Base-by-base conservation (phyloP, 2,888 invertebrate genomes). In the Scaptodrosophila latifasciaeformis region DNA sequence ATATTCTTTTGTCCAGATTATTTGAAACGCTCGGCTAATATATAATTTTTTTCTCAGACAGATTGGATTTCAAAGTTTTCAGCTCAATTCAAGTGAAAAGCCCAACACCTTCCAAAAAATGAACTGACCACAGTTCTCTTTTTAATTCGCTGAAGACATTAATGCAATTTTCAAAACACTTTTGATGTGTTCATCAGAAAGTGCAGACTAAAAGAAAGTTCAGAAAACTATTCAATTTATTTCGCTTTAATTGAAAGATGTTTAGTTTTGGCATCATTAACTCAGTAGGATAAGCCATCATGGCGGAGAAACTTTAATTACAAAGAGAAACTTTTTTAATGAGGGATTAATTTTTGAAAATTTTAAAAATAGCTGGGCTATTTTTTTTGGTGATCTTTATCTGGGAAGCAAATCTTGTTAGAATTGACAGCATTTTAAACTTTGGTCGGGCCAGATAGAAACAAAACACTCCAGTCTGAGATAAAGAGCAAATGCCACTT, bases 381-480 rank as follows among this genome's bases (percentile, higher is more conserved):
- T n/a, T n/a, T n/a, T n/a, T n/a, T n/a, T 34, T 34, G 12, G 13
- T 40, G 69, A 67, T 68, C 54, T 54, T 80, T 76, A 81, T 82
- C 82, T 62, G 49, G 49, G 51, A 62, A 49, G 57, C 49, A 65
- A 62, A 83, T 83, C 82, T 81, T 81, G 82, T 82, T 82, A 77
- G 71, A 80, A 65, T 72, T 80, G 82, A 83, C 82, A 82, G 70
- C 69, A 62, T 67, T 79, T 81, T 68, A 34, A 81, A 79, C 77
- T 79, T 70, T 62, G 66, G 55, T 65, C 70, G 67, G 62, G 46
- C 52, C 35, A 55, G 56, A 35, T 48, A 59, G 55, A 62, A 47
- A 34, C 45, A 54, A 45, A 45, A 47, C 21, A 35, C 54, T 48
- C 18, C 39, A 37, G 45, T 31, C 49, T 13, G 53, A 35, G 40